These are phyloP conservation scores for Thunnus albacares DNA, from an alignment of 2,797 vertebrate genomes.

Conservation along the genomic window DNA sequence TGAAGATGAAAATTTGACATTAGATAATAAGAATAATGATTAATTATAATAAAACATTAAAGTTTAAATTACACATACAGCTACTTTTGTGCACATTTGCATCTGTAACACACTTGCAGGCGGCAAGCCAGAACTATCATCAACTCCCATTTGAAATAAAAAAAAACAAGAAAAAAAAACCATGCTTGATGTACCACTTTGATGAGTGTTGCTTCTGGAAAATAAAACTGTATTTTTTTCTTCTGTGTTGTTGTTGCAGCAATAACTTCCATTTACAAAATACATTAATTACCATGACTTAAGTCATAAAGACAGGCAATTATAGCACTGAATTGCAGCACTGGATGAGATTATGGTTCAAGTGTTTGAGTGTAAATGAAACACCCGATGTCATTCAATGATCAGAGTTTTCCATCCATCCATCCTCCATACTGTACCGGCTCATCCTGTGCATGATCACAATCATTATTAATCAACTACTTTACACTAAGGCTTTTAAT, in stretches of 20 bases:
- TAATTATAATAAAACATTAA: neutral
- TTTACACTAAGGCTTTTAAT: neutral
- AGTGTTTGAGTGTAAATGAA: neutral
- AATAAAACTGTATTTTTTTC: slow-evolving; percentile 2
- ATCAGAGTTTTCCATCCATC: neutral
- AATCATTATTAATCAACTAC: neutral
- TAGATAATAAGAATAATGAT: neutral
- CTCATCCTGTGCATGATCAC: slow-evolving; percentile 6
- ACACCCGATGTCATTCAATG: neutral
- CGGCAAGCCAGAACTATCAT: neutral
- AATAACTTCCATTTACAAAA: slow-evolving; percentile 12
- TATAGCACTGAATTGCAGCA: slow-evolving; percentile 11
- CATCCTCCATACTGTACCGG: neutral
- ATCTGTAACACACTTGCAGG: neutral
- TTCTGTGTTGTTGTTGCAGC: slow-evolving; percentile 3
- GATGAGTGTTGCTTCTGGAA: neutral
- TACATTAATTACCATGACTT: slow-evolving; percentile 20
- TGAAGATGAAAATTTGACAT: neutral
- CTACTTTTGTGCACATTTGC: neutral
- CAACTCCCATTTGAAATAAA: neutral
- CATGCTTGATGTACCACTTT: neutral
- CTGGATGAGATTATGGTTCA: neutral
- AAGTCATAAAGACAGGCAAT: slow-evolving; percentile 30
- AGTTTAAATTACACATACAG: neutral
- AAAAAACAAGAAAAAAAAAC: neutral